Evolutionary conservation across 2,113 vertebrate species (phyloP).

Genomic region (Potamarius usumacintae): DNA sequence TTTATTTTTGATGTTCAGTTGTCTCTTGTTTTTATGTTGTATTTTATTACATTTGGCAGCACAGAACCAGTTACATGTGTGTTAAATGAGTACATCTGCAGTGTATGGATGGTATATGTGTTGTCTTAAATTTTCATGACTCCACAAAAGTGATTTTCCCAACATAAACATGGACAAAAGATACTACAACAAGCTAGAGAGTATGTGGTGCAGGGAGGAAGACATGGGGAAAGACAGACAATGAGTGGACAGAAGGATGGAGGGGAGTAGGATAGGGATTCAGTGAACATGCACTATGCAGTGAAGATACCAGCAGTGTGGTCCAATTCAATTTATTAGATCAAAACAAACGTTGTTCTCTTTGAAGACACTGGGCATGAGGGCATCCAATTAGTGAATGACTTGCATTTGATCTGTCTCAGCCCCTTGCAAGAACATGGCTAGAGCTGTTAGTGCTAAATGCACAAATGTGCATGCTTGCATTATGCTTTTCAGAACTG

Average conservation of each 20-base stretch:
- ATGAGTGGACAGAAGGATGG: constrained; percentile 27
- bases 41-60: neutral
- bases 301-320: constrained; percentile 39
- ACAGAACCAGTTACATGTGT: constrained; percentile 11
- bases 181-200: constrained; percentile 7
- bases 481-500: neutral
- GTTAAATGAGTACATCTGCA: constrained; percentile 20
- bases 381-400: constrained; percentile 51
- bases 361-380: constrained; percentile 53
- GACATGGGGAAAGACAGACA: neutral
- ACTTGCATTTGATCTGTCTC: constrained; percentile 46
- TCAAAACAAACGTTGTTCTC: constrained; percentile 54
- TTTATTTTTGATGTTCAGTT: too few species aligned
- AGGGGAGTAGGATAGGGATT: constrained; percentile 14
- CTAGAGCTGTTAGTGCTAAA: constrained; percentile 14
- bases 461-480: constrained; percentile 25
- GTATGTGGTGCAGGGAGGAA: neutral
- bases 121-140: constrained; percentile 22
- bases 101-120: neutral
- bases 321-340: constrained; percentile 57
- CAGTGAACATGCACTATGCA: constrained; percentile 32
- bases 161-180: constrained; percentile 13
- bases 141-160: constrained; percentile 21
- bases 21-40: too few species aligned
- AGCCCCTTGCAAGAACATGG: constrained; percentile 4